Percentiles rank a stretch among this genome's conserved stretches.
Evolutionary conservation across 2,113 vertebrate genomes (phyloP).

Genomic region (Zingel zingel): DNA sequence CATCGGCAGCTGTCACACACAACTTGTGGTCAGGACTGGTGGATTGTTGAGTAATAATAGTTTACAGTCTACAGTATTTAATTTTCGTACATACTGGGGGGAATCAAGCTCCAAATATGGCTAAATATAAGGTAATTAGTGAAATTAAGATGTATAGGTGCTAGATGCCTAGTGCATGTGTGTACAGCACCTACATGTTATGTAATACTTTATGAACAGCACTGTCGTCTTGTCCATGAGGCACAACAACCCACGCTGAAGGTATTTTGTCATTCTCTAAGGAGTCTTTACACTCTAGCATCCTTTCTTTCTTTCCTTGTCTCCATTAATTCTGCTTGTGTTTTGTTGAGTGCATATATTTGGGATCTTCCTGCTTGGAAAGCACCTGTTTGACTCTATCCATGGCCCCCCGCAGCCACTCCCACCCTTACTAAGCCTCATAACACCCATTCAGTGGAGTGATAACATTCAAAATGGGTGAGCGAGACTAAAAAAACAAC

Average conservation of each 20-base stretch:
- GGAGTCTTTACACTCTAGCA: background rate
- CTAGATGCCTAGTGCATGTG: no score
- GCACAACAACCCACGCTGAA: background rate
- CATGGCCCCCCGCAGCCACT: constrained; percentile 66
- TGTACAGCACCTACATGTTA: background rate
- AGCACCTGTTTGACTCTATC: constrained; percentile 86
- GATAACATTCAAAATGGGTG: background rate
- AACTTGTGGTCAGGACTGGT: constrained; percentile 23
- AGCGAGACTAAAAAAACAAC: background rate
- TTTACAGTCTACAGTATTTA: constrained; percentile 34
- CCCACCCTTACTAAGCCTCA: constrained; percentile 20
- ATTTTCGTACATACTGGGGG: constrained; percentile 4
- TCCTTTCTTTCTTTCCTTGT: background rate
- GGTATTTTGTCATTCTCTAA: background rate
- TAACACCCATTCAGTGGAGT: background rate
- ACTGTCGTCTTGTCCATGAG: background rate
- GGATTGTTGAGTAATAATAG: constrained; percentile 38
- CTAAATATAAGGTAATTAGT: background rate
- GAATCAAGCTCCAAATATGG: background rate
- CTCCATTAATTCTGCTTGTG: constrained; percentile 34
- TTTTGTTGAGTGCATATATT: constrained; percentile 86
- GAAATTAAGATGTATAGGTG: background rate
- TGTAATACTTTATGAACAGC: background rate
- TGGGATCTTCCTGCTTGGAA: constrained; percentile 67
- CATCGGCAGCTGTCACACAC: constrained; percentile 67